phyloP scores from a whole-genome alignment of 2,797 vertebrate species.

The Halcyon leucocephala region DNA sequence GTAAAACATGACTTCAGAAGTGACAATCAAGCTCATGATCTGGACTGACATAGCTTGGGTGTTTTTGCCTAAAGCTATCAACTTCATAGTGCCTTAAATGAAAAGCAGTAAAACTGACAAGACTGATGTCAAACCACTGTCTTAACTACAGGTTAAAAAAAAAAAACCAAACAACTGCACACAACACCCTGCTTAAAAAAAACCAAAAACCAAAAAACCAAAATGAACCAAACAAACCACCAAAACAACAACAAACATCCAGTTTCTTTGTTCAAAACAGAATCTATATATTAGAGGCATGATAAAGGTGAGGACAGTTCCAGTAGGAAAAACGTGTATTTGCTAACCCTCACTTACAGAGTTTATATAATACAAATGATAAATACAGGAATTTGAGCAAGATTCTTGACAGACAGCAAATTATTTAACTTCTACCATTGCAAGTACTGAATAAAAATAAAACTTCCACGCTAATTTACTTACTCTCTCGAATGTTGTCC shows the following conservation, averaged over 20 bases:
- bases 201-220: too few species aligned
- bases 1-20: neutral
- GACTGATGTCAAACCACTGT: neutral
- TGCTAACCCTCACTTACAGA: neutral
- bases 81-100: neutral
- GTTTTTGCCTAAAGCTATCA: neutral
- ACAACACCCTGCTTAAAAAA: neutral
- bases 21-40: neutral
- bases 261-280: neutral
- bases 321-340: neutral
- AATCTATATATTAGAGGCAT: neutral
- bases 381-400: neutral
- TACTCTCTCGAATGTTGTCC: slow-evolving; percentile 95
- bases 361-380: neutral
- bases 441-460: slow-evolving; percentile 14
- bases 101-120: neutral
- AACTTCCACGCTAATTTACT: slow-evolving; percentile 72
- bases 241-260: neutral
- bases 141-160: neutral
- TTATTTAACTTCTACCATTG: neutral
- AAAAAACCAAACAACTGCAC: rapidly evolving
- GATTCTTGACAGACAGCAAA: neutral
- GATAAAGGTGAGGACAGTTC: neutral
- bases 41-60: neutral
- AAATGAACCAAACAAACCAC: neutral